These are phyloP conservation scores for Okamejei kenojei DNA, from an alignment of 2,797 vertebrate species.

Conservation along the genomic window DNA sequence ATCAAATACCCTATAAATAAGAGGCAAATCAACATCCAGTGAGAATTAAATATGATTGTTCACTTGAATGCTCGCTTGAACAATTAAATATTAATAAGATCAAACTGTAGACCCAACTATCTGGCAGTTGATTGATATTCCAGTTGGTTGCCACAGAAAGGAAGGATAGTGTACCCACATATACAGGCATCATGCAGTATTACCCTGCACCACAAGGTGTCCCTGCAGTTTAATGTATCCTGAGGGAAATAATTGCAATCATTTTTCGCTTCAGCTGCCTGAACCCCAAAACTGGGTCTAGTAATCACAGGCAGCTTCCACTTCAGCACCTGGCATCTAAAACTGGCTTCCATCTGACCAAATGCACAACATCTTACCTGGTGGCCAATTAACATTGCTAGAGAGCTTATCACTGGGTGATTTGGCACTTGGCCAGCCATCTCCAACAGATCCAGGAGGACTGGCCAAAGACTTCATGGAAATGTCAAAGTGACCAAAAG, in stretches of 20 bases:
- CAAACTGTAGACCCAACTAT: background rate
- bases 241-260: background rate
- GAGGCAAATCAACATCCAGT: background rate
- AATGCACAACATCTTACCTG: constrained; percentile 65
- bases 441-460: constrained; percentile 89
- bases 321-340: background rate
- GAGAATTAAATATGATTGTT: background rate
- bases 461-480: constrained; percentile 88
- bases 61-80: background rate
- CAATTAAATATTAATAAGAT: constrained; percentile 3
- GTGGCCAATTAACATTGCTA: constrained; percentile 94
- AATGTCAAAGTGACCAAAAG: constrained; percentile 87
- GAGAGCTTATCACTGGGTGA: constrained; percentile 80
- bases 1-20: background rate
- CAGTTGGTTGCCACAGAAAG: background rate
- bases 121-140: background rate
- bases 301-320: background rate
- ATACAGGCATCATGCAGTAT: background rate
- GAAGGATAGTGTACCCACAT: background rate
- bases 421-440: constrained; percentile 99
- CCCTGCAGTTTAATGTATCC: background rate
- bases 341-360: background rate
- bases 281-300: background rate
- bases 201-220: background rate
- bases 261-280: background rate